Conservation (phyloP, 2,113 vertebrate species). For the Cryptomyrus ogoouensis region DNA sequence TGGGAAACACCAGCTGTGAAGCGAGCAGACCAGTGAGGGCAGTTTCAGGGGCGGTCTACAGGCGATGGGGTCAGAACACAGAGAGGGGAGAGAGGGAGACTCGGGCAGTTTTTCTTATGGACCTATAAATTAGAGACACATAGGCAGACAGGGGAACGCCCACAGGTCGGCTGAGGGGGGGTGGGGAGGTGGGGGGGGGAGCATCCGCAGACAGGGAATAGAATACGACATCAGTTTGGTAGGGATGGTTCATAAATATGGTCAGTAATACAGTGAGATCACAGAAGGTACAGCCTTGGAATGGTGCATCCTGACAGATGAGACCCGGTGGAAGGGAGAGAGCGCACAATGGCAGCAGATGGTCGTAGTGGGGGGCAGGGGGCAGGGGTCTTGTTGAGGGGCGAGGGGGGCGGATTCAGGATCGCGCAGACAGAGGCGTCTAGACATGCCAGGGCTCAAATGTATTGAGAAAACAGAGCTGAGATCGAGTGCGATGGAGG, state of each 20-base stretch:
- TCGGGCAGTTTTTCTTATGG: slow-evolving; percentile 62
- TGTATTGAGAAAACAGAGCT: slow-evolving; percentile 72
- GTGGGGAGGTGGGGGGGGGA: slow-evolving; percentile 46
- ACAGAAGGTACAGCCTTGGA: slow-evolving; percentile 90
- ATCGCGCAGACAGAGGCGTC: slow-evolving; percentile 50
- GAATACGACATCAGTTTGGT: slow-evolving; percentile 15
- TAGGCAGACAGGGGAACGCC: slow-evolving; percentile 48
- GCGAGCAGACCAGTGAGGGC: background rate
- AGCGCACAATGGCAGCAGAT: slow-evolving; percentile 95
- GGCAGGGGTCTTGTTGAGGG: slow-evolving; percentile 1
- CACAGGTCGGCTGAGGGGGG: slow-evolving; percentile 54
- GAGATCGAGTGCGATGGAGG: slow-evolving; percentile 34
- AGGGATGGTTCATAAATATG: slow-evolving; percentile 47
- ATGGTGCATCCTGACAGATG: slow-evolving; percentile 66
- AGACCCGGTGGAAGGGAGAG: slow-evolving; percentile 71
- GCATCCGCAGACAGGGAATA: slow-evolving; percentile 18
- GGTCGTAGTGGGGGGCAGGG: slow-evolving; percentile 36
- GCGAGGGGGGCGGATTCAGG: slow-evolving; percentile 34
- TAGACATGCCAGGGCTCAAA: slow-evolving; percentile 62
- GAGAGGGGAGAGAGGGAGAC: slow-evolving; percentile 17
- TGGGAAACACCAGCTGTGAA: background rate
- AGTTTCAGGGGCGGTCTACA: background rate
- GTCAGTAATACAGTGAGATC: slow-evolving; percentile 58
- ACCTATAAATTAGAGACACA: slow-evolving; percentile 67
- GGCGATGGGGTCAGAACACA: slow-evolving; percentile 8